phyloP scores from a whole-genome alignment of 2,888 invertebrate species.

The Lepidochrysops patricia region DNA sequence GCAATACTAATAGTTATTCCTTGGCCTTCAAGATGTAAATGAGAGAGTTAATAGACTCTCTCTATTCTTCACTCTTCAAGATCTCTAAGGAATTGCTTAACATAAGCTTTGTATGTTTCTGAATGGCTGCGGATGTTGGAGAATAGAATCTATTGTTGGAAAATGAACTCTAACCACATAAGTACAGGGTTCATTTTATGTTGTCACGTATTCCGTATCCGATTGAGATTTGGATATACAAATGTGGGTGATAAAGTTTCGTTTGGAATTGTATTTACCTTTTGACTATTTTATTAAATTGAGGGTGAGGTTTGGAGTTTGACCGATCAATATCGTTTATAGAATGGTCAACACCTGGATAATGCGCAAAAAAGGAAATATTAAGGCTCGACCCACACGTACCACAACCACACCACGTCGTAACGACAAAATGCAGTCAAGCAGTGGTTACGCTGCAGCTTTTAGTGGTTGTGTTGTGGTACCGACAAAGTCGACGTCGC shows the following conservation, averaged over 20 bases:
- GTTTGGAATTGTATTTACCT: neutral
- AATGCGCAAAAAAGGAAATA: too few species aligned
- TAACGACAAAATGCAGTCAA: too few species aligned
- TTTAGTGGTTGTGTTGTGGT: too few species aligned
- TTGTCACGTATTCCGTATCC: neutral
- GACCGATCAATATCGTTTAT: too few species aligned
- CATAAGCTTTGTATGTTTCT: neutral
- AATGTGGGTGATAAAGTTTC: neutral
- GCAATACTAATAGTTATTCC: too few species aligned
- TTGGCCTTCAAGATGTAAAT: neutral
- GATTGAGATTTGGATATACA: neutral
- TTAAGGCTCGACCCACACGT: too few species aligned
- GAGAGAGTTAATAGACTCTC: neutral
- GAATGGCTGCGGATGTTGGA: conserved; percentile 2
- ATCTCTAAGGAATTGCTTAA: neutral
- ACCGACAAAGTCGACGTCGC: too few species aligned
- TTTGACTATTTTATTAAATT: too few species aligned
- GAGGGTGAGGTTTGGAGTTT: too few species aligned
- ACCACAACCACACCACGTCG: too few species aligned
- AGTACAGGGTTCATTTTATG: neutral
- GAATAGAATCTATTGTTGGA: neutral
- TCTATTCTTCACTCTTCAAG: neutral
- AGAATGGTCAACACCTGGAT: too few species aligned
- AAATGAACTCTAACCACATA: neutral
- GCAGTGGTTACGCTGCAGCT: too few species aligned